A percentile compares a stretch with the other conserved stretches of the same genome.
These are phyloP conservation scores for Apis florea DNA, from an alignment of 1,140 invertebrate species.

Conservation along the genomic window DNA sequence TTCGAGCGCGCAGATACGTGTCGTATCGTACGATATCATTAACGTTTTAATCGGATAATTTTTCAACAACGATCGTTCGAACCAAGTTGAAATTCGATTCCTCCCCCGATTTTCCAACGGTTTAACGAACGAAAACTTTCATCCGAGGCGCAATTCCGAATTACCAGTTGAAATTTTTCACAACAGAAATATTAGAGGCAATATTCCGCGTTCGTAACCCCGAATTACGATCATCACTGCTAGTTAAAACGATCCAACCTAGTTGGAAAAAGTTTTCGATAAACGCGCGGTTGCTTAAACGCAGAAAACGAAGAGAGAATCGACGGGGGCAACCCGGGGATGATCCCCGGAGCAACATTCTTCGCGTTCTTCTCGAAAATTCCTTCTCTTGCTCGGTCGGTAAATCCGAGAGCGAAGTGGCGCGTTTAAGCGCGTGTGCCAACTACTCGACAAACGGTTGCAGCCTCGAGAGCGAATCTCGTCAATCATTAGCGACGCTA, in stretches of 20 bases:
- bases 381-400: background rate
- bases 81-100: too few species aligned
- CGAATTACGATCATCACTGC: too few species aligned
- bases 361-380: background rate
- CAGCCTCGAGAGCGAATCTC: conserved; percentile 24
- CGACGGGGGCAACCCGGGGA: background rate
- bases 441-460: conserved; percentile 7
- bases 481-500: conserved; percentile 34
- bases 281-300: background rate
- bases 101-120: too few species aligned
- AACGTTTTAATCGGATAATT: background rate
- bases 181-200: too few species aligned
- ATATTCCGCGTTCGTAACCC: too few species aligned
- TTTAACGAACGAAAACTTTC: too few species aligned
- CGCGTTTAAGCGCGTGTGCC: background rate
- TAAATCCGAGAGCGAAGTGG: background rate
- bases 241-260: too few species aligned
- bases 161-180: too few species aligned
- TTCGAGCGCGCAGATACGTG: background rate
- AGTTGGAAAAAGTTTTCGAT: too few species aligned
- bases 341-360: background rate
- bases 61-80: too few species aligned
- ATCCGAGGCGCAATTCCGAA: too few species aligned
- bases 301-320: background rate
- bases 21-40: background rate